Evolutionary conservation across 1,140 invertebrate genomes (phyloP).

Genomic region (Drosophila mojavensis): DNA sequence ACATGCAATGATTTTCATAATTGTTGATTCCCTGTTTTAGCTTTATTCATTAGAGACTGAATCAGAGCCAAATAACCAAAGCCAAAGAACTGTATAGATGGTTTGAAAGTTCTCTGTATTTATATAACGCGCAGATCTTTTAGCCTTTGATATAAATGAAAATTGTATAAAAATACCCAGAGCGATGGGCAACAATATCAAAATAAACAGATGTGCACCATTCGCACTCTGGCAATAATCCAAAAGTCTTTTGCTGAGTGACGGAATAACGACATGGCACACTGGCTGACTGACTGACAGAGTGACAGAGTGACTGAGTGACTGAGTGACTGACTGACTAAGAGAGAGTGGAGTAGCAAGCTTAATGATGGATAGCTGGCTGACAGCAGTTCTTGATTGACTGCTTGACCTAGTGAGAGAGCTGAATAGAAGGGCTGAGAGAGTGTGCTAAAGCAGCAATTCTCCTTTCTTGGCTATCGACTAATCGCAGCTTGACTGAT

Average conservation of each 20-base stretch:
- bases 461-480: no score
- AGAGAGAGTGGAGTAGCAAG: no score
- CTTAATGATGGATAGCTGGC: no score
- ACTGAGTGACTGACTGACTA: slow-evolving; percentile 12
- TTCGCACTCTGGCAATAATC: slow-evolving; percentile 57
- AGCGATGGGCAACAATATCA: slow-evolving; percentile 47
- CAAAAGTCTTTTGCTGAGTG: slow-evolving; percentile 65
- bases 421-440: no score
- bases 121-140: slow-evolving; percentile 7
- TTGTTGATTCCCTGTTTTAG: slow-evolving; percentile 12
- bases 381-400: no score
- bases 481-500: no score
- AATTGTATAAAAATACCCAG: slow-evolving; percentile 39
- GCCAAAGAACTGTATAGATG: no score
- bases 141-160: slow-evolving; percentile 40
- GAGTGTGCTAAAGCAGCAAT: no score
- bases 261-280: slow-evolving; percentile 38
- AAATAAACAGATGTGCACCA: slow-evolving; percentile 75
- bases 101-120: no score
- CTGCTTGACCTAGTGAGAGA: no score
- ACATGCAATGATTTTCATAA: slow-evolving; percentile 2
- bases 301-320: slow-evolving; percentile 22
- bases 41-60: slow-evolving; percentile 2
- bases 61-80: no score
- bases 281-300: slow-evolving; percentile 40